Evolutionary conservation across 1,140 invertebrate species (phyloP).

Genomic region (Eupristina koningsbergeri): DNA sequence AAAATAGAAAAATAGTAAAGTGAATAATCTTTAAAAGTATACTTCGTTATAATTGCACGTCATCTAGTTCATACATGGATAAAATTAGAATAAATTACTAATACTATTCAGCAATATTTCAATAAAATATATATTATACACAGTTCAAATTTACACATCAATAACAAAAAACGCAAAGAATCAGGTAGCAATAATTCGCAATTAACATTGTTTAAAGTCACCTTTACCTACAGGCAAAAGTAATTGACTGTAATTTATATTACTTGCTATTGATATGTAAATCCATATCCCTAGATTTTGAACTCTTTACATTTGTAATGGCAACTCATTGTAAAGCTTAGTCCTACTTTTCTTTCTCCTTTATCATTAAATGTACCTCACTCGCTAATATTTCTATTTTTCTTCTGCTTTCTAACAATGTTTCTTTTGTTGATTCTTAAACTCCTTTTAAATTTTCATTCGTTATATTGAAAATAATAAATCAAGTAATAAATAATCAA

Average conservation of each 20-base stretch:
- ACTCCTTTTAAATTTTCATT: conserved; percentile 22
- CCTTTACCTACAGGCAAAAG: conserved; percentile 62
- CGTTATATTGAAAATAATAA: no score
- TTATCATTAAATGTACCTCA: conserved; percentile 40
- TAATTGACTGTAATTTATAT: conserved; percentile 75
- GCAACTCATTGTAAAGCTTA: conserved; percentile 7
- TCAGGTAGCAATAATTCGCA: background rate
- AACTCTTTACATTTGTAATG: conserved; percentile 56
- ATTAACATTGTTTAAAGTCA: conserved; percentile 56
- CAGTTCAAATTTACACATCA: background rate
- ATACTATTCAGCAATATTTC: no score
- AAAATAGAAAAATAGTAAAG: no score
- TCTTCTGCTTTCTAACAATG: conserved; percentile 19
- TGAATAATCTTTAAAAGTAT: no score
- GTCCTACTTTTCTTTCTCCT: conserved; percentile 42
- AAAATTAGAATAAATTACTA: no score
- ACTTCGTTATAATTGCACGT: no score
- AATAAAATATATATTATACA: no score
- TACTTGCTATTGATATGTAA: conserved; percentile 73
- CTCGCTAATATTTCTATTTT: conserved; percentile 37
- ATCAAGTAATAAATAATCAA: no score
- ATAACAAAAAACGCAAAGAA: background rate
- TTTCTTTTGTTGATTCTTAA: background rate
- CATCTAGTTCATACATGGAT: no score
- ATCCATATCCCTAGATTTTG: conserved; percentile 56